phyloP scores from a whole-genome alignment of 1,140 invertebrate species.

The Archivesica marissinica region DNA sequence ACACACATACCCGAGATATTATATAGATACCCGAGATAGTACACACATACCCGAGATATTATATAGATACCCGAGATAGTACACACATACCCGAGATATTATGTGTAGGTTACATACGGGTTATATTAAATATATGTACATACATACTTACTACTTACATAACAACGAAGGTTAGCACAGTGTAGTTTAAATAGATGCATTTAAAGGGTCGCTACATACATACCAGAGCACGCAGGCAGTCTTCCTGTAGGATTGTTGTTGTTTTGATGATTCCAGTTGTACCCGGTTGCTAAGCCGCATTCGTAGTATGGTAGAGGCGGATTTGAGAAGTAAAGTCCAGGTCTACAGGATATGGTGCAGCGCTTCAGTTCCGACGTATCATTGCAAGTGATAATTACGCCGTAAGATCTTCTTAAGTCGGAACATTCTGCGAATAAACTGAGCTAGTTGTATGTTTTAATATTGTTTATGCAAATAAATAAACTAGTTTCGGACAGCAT shows the following conservation, averaged over 20 bases:
- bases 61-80: too few relatives aligned
- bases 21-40: too few relatives aligned
- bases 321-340: neutral
- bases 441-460: too few relatives aligned
- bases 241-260: conserved; percentile 8
- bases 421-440: conserved; percentile 25
- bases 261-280: conserved; percentile 35
- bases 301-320: conserved; percentile 16
- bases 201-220: neutral
- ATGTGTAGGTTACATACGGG: too few relatives aligned
- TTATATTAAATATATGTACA: too few relatives aligned
- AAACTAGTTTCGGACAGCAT: too few relatives aligned
- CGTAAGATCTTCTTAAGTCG: conserved; percentile 1
- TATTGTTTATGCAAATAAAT: too few relatives aligned
- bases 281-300: conserved; percentile 11
- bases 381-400: conserved; percentile 9
- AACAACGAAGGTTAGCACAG: too few relatives aligned
- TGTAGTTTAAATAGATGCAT: neutral
- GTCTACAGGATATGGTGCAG: neutral
- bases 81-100: too few relatives aligned
- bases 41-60: too few relatives aligned
- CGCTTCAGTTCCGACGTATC: neutral
- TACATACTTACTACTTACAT: too few relatives aligned
- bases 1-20: too few relatives aligned
- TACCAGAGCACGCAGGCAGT: conserved; percentile 8